These are phyloP conservation scores for Chaetodon trifascialis DNA, from an alignment of 2,113 vertebrate genomes.

Conservation along the genomic window DNA sequence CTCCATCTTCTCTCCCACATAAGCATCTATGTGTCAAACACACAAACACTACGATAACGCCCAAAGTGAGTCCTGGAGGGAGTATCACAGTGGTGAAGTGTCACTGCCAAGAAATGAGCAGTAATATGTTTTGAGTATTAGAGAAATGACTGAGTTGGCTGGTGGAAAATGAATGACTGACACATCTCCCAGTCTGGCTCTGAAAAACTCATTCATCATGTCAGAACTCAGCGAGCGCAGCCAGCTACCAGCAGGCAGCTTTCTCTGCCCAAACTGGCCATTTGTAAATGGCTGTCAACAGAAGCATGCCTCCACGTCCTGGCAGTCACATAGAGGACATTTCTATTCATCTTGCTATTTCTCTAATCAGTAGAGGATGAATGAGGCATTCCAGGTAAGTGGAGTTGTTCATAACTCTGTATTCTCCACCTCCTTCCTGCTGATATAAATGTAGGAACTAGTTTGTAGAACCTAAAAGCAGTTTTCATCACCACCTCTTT, in stretches of 20 bases:
- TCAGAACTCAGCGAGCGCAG: slow-evolving; percentile 27
- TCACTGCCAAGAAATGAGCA: slow-evolving; percentile 10
- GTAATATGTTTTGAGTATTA: slow-evolving; percentile 7
- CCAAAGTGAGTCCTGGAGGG: background rate
- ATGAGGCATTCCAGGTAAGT: slow-evolving; percentile 73
- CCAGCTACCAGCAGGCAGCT: slow-evolving; percentile 8
- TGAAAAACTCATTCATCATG: slow-evolving; percentile 73
- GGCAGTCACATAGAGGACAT: slow-evolving; percentile 33
- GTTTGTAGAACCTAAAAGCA: background rate
- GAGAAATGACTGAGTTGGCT: slow-evolving; percentile 45
- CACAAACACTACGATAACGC: background rate
- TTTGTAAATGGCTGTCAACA: slow-evolving; percentile 29
- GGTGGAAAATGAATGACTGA: slow-evolving; percentile 55
- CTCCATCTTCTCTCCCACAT: background rate
- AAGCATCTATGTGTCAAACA: background rate
- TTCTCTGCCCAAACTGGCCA: slow-evolving; percentile 38
- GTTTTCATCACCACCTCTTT: background rate
- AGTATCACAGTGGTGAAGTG: background rate
- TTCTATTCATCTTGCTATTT: slow-evolving; percentile 42
- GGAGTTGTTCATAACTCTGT: slow-evolving; percentile 37
- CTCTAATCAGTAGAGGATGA: slow-evolving; percentile 49
- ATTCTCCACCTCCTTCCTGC: slow-evolving; percentile 18
- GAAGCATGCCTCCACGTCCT: slow-evolving; percentile 6
- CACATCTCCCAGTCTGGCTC: slow-evolving; percentile 16
- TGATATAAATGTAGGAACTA: slow-evolving; percentile 22